Conservation (phyloP, 2,888 invertebrate genomes). For the Schrankia costaestrigalis region DNA sequence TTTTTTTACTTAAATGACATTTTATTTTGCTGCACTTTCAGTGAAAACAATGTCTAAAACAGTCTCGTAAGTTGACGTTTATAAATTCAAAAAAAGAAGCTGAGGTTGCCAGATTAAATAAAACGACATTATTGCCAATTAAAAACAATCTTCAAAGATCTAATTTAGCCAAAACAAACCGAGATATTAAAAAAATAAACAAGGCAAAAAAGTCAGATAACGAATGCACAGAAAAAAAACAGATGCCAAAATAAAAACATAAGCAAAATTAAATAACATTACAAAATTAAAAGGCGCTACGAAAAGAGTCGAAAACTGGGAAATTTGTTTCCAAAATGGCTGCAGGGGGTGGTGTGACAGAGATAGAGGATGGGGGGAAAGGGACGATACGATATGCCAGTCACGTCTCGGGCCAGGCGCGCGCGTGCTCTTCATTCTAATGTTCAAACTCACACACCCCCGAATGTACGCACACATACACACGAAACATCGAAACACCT, state of each 20-base stretch:
- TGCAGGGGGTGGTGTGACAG: conserved; percentile 68
- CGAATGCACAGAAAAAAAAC: conserved; percentile 33
- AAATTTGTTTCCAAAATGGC: conserved; percentile 76
- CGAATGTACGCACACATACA: conserved; percentile 48
- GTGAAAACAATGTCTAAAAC: no score
- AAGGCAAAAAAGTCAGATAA: conserved; percentile 23
- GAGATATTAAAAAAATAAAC: no score
- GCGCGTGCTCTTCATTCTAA: conserved; percentile 78
- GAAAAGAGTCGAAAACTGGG: conserved; percentile 74
- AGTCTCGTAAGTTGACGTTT: no score
- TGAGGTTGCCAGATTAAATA: no score
- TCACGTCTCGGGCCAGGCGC: conserved; percentile 77
- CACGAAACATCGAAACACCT: conserved; percentile 55
- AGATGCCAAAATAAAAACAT: conserved; percentile 37
- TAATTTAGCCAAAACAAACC: no score
- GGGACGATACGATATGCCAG: conserved; percentile 77
- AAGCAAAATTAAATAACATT: conserved; percentile 62
- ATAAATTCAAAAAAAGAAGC: no score
- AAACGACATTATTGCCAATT: no score
- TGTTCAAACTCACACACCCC: conserved; percentile 67
- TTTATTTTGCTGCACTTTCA: no score
- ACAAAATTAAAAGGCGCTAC: conserved; percentile 70
- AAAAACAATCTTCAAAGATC: no score
- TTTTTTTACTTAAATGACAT: conserved; percentile 12
- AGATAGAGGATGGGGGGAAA: conserved; percentile 69